Evolutionary conservation across 1,140 invertebrate genomes (phyloP), one percentile per base, ranked within the genome.

Genomic region (Cataglyphis hispanica): DNA sequence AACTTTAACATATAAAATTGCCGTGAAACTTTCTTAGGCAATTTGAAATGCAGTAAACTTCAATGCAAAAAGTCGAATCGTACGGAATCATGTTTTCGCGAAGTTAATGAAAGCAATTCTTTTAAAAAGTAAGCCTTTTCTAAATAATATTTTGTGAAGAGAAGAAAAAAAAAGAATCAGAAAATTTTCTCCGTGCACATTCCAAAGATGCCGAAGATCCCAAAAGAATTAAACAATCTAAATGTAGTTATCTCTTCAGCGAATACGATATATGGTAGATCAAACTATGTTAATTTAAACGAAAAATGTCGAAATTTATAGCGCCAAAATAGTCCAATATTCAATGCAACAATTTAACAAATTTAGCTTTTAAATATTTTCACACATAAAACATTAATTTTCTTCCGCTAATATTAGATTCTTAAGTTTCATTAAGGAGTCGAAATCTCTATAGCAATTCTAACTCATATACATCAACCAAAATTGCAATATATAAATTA

Each of bases 351-450:
- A 34, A 27, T 80, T 69, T 43, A n/a, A 22, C 43, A 69, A 69
- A 43, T 46, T 58, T 56, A 46, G 40, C 27, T 53, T 37, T 78
- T 78, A 67, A 78, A 78, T 78, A 78, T 77, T 80, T 50, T 40
- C 61, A 19, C 19, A 37, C 2, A 37, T 7, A 50, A n/a, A 22
- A 11, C 16, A 27, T 13, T 67, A 67, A 37, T 31, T 58, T 6
- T 67, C n/a, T 27, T 37, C 16, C n/a, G 56, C 27, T 78, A 67
- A 50, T 78, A 53, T 67, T 46, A 16, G 25, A 78, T 78, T 37
- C 63, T 67, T 67, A 22, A 67, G 7, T 78, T n/a, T 53, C 34
- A 31, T 72, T 31, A 53, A 8, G 43, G 1, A 11, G n/a, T 64
- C 10, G 25, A 50, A 19, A 50, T 46, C 43, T 7, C 31, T 78